These are phyloP conservation scores for Bursaphelenchus okinawaensis DNA, from an alignment of 2,888 invertebrate species.

Conservation along the genomic window DNA sequence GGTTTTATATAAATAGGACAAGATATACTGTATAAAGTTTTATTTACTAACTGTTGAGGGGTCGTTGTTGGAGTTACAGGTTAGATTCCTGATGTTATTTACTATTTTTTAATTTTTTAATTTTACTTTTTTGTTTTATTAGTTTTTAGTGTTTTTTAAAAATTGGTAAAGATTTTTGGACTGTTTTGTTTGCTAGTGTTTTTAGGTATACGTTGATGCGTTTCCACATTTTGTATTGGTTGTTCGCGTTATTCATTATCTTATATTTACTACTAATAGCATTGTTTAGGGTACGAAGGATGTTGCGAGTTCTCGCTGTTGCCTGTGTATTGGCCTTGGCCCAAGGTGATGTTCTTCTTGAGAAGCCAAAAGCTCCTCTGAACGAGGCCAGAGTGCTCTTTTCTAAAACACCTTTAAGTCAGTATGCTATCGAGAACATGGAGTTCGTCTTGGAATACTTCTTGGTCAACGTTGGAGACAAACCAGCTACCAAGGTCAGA, in stretches of 20 bases:
- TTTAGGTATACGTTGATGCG: too few species aligned
- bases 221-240: too few species aligned
- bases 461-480: slow-evolving; percentile 80
- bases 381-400: slow-evolving; percentile 72
- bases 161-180: too few species aligned
- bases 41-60: neutral
- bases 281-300: too few species aligned
- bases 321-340: neutral
- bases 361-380: slow-evolving; percentile 18
- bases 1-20: neutral
- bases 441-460: slow-evolving; percentile 91
- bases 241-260: too few species aligned
- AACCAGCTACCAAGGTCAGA: slow-evolving; percentile 69
- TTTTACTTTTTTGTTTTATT: slow-evolving; percentile 1
- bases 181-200: too few species aligned
- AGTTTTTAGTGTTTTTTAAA: neutral
- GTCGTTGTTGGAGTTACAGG: neutral
- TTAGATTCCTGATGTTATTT: neutral
- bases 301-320: neutral
- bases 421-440: slow-evolving; percentile 90
- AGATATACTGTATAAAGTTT: slow-evolving; percentile 4
- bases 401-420: slow-evolving; percentile 88
- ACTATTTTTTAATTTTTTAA: neutral
- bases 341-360: neutral
- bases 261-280: too few species aligned